phyloP scores from a whole-genome alignment of 2,113 vertebrate species.

The Siphamia tubifer region DNA sequence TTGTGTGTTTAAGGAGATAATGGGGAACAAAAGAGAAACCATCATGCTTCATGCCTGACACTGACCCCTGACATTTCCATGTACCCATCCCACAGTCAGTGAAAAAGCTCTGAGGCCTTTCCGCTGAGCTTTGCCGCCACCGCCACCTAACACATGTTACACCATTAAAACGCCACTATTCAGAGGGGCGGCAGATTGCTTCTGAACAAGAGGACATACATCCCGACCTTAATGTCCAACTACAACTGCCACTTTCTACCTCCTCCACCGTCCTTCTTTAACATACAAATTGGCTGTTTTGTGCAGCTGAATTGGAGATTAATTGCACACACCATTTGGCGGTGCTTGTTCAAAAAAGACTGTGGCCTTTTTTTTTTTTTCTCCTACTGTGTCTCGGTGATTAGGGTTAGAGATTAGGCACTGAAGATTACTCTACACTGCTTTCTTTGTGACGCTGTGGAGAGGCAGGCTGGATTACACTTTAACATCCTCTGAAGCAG shows the following conservation, averaged over 20 bases:
- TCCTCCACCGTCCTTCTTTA: conserved; percentile 66
- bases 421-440: conserved; percentile 66
- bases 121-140: neutral
- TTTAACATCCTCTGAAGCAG: conserved; percentile 65
- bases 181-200: conserved; percentile 67
- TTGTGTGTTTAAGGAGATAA: conserved; percentile 64
- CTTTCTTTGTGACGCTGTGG: conserved; percentile 46
- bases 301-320: conserved; percentile 76
- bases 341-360: conserved; percentile 62
- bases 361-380: conserved; percentile 26
- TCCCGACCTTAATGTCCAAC: conserved; percentile 40
- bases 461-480: conserved; percentile 67
- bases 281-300: conserved; percentile 82
- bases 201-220: conserved; percentile 50
- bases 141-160: conserved; percentile 46
- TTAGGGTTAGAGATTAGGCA: conserved; percentile 73
- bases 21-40: conserved; percentile 47
- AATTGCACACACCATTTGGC: conserved; percentile 75
- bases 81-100: neutral
- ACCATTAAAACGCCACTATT: conserved; percentile 56
- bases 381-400: conserved; percentile 50
- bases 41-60: conserved; percentile 1
- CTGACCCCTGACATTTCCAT: neutral
- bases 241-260: conserved; percentile 7
- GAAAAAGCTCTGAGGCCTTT: conserved; percentile 10